Conservation (phyloP, 2,888 invertebrate genomes). For the Nomada goodeniana region DNA sequence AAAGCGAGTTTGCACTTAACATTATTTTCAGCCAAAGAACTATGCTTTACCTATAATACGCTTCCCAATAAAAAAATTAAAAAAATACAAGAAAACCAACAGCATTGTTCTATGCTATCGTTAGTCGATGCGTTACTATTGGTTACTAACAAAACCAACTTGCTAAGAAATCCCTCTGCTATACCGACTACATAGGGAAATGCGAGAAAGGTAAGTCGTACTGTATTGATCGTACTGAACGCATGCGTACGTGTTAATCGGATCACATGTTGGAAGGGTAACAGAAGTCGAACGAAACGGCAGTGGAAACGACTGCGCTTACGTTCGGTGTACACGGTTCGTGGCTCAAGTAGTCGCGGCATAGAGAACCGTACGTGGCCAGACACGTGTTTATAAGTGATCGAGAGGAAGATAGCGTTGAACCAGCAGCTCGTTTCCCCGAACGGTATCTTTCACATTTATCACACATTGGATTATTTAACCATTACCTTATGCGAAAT, state of each 20-base stretch:
- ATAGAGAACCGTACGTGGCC: slow-evolving; percentile 53
- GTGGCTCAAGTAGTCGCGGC: slow-evolving; percentile 56
- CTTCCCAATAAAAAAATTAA: no score
- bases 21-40: no score
- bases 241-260: slow-evolving; percentile 72
- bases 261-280: slow-evolving; percentile 71
- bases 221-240: slow-evolving; percentile 74
- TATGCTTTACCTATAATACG: no score
- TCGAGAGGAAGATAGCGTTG: slow-evolving; percentile 26
- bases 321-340: slow-evolving; percentile 55
- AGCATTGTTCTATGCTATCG: not conserved
- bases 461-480: not conserved
- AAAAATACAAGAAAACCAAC: not conserved
- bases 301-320: slow-evolving; percentile 57
- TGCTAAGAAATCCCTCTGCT: slow-evolving; percentile 2
- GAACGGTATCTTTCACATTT: slow-evolving; percentile 37
- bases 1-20: no score
- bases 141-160: not conserved
- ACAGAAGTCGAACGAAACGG: slow-evolving; percentile 56
- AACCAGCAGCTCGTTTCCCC: slow-evolving; percentile 29
- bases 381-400: slow-evolving; percentile 69
- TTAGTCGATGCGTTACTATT: slow-evolving; percentile 31
- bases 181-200: slow-evolving; percentile 37
- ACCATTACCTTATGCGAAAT: not conserved
- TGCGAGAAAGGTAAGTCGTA: slow-evolving; percentile 27